phyloP scores from a whole-genome alignment of 2,113 vertebrate genomes.

The Saimiri boliviensis region DNA sequence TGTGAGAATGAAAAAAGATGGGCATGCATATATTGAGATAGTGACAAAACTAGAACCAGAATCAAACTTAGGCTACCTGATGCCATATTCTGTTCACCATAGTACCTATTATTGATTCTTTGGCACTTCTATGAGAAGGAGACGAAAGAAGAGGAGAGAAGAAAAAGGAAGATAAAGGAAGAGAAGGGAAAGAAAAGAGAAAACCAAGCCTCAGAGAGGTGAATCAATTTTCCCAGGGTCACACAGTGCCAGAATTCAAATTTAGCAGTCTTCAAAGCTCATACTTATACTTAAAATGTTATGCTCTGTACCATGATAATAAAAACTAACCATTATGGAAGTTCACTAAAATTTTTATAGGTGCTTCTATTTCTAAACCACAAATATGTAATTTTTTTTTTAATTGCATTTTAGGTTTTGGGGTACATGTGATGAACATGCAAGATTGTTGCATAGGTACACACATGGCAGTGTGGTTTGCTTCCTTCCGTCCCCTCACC shows the following conservation, averaged over 20 bases:
- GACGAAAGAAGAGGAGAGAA: neutral
- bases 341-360: neutral
- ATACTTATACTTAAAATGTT: neutral
- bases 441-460: too few species aligned
- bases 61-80: neutral
- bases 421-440: too few species aligned
- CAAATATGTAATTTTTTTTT: neutral
- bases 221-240: neutral
- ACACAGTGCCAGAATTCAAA: slow-evolving; percentile 18
- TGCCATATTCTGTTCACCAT: neutral
- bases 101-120: too few species aligned
- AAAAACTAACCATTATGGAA: neutral
- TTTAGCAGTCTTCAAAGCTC: neutral
- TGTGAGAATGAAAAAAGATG: neutral
- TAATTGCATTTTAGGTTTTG: too few species aligned
- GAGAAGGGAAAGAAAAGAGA: neutral
- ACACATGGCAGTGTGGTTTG: too few species aligned
- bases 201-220: neutral
- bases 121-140: neutral
- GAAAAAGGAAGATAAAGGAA: neutral
- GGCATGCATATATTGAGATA: neutral
- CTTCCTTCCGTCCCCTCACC: too few species aligned
- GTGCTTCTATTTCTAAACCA: neutral
- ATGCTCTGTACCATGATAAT: neutral
- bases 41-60: neutral